Conservation (phyloP, 2,888 invertebrate genomes). For the Leptura quadrifasciata region DNA sequence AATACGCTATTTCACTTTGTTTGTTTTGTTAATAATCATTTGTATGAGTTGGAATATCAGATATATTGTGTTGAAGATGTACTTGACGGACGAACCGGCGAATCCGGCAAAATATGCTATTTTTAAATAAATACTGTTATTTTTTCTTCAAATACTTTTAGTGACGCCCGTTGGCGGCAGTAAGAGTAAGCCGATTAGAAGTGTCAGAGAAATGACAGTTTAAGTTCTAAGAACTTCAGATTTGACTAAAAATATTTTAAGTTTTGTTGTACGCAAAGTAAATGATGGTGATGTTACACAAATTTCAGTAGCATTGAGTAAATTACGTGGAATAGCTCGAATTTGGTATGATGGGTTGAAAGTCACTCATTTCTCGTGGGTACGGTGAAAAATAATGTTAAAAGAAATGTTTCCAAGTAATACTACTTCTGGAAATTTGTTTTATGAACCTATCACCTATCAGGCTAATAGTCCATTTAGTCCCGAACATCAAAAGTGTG, state of each 20-base stretch:
- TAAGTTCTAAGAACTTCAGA: too few species aligned
- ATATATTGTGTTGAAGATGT: too few species aligned
- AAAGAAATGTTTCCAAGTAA: conserved; percentile 36
- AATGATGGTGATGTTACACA: conserved; percentile 28
- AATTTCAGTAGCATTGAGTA: conserved; percentile 18
- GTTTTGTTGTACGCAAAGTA: conserved; percentile 17
- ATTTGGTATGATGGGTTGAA: conserved; percentile 33
- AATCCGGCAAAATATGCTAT: too few species aligned
- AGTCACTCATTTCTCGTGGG: conserved; percentile 17
- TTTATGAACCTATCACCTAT: conserved; percentile 30
- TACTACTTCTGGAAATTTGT: conserved; percentile 15
- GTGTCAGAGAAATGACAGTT: too few species aligned
- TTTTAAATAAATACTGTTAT: too few species aligned
- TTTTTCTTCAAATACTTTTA: too few species aligned
- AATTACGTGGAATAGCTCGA: conserved; percentile 16
- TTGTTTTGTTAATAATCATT: neutral
- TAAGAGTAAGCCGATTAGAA: too few species aligned
- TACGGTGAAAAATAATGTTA: conserved; percentile 10
- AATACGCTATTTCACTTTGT: neutral
- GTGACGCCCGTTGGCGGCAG: too few species aligned
- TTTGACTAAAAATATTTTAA: conserved; percentile 17
- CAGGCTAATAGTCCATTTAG: too few species aligned
- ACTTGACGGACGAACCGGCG: too few species aligned
- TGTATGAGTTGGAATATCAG: too few species aligned
- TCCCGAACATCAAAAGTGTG: too few species aligned